Base-by-base conservation (phyloP, 2,797 vertebrate genomes). In the Urosaurus nigricauda region DNA sequence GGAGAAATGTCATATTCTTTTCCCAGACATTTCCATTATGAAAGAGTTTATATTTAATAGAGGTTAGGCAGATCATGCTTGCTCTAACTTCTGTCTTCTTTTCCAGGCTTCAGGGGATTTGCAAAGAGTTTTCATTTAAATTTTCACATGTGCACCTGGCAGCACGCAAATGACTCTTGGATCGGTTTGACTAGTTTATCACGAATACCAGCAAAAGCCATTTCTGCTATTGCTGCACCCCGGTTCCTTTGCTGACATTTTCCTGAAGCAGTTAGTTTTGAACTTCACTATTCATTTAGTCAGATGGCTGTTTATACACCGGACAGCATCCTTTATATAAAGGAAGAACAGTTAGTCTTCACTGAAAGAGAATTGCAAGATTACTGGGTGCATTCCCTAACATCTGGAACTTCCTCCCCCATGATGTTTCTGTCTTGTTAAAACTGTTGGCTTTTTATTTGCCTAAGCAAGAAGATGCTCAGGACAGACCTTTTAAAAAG, bases 261-360 rank as follows among this genome's bases (percentile, higher is more conserved):
- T 32, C 58, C 43, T 24, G 63, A 88, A 88, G 24, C 81, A 75
- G 43, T 60, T 88, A 83, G n/a, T 68, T 88, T 83, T 88, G 71
- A 83, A 81, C 43, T 83, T 88, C 58, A 60, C 75, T 65, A 13
- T 75, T 88, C 56, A 65, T 51, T 63, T 51, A 74, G 29, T 21
- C n/a, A 56, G 24, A 56, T 82, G 58, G 35, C 65, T 60, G 9
- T 26, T 63, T 77, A 32, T 24, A 63, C 58, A 21, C 63, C 77
- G 53, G 60, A 65, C 24, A 77, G 32, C n/a, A 80, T 9, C 32
- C 43, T 83, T 83, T 78, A 13, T 32, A n/a, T 60, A 47, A 29
- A 65, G 17, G 68, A 8, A 37, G 40, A 73, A n/a, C 47, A 65
- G 12, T 13, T 65, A 78, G n/a, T 83, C 21, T 70, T 75, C 21